Percentiles rank a stretch among this genome's conserved stretches.
phyloP scores from a whole-genome alignment of 2,113 vertebrate genomes.

The Grallaria varia region DNA sequence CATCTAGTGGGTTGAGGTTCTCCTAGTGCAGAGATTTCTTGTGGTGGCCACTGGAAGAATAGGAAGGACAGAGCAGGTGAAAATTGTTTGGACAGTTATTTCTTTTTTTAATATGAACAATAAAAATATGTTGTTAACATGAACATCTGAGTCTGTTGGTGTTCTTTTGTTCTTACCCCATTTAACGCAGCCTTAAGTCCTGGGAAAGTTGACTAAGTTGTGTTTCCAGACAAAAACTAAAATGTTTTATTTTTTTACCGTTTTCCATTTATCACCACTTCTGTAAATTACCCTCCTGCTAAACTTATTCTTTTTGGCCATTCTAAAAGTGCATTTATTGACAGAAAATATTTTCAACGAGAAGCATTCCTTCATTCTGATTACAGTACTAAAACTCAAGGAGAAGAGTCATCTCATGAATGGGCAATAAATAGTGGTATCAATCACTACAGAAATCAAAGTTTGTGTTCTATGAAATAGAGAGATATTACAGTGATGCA shows the following conservation, averaged over 20 bases:
- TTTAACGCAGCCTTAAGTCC: background rate
- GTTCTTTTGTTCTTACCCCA: background rate
- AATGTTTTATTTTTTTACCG: background rate
- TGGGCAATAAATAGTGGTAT: slow-evolving; percentile 14
- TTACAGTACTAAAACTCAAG: slow-evolving; percentile 26
- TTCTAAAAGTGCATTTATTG: slow-evolving; percentile 6
- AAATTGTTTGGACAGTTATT: background rate
- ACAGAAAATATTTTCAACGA: background rate
- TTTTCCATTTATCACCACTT: background rate
- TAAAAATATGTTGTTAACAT: rapidly evolving
- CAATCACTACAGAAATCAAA: slow-evolving; percentile 12
- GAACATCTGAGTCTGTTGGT: background rate
- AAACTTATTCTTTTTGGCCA: background rate
- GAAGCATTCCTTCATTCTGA: slow-evolving; percentile 24
- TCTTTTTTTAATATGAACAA: background rate
- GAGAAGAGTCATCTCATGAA: background rate
- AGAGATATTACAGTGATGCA: background rate
- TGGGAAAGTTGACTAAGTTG: background rate
- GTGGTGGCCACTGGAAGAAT: background rate
- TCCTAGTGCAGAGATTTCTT: background rate
- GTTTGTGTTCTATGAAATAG: slow-evolving; percentile 33
- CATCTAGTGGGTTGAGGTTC: background rate
- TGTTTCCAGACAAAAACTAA: background rate
- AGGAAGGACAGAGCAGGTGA: background rate
- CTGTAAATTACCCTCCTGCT: background rate